Conservation (phyloP, 2,113 vertebrate species). For the Dipodomys spectabilis region DNA sequence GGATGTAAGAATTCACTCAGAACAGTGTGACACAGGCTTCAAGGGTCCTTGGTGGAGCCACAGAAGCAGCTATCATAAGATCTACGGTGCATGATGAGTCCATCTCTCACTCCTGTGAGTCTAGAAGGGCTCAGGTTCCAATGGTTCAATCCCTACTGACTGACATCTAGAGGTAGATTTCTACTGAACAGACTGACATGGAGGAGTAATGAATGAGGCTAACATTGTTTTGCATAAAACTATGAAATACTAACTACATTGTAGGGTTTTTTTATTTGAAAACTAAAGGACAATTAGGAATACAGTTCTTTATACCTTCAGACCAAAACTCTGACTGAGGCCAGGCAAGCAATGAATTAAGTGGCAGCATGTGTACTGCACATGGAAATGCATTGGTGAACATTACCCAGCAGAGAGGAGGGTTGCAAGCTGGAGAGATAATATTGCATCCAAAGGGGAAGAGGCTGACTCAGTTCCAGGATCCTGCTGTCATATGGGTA, state of each 20-base stretch:
- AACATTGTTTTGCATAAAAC: background rate
- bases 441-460: too few relatives aligned
- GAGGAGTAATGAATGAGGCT: background rate
- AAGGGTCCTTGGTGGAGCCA: background rate
- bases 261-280: background rate
- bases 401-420: background rate
- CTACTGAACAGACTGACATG: background rate
- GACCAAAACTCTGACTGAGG: background rate
- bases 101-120: background rate
- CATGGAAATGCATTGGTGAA: too few relatives aligned
- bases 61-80: background rate
- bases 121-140: background rate
- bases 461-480: background rate
- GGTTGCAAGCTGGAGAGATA: background rate
- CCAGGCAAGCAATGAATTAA: background rate
- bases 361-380: background rate
- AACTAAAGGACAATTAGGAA: background rate
- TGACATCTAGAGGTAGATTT: background rate
- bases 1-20: background rate
- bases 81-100: background rate
- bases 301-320: constrained; percentile 9
- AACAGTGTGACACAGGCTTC: background rate
- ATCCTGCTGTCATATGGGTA: background rate
- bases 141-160: background rate
- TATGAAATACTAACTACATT: background rate